A percentile compares a stretch with the other conserved stretches of the same genome.
phyloP scores from a whole-genome alignment of 2,113 vertebrate genomes.

The Carlito syrichta region DNA sequence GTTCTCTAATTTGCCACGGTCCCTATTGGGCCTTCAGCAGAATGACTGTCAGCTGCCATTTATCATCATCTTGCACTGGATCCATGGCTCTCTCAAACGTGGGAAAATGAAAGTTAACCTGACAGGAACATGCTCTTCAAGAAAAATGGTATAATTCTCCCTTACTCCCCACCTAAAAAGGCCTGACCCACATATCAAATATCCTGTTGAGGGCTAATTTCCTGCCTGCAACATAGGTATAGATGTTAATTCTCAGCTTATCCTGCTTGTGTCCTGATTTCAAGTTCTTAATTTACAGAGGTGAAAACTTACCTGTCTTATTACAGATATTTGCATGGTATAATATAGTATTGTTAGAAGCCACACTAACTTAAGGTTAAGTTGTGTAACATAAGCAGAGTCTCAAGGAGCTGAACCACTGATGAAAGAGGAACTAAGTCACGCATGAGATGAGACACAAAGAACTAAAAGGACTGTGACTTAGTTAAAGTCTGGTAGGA shows the following conservation, averaged over 20 bases:
- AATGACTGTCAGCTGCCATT: background rate
- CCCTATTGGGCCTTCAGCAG: background rate
- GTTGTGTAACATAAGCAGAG: background rate
- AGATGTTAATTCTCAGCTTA: background rate
- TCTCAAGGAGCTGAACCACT: constrained; percentile 5
- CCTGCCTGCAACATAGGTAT: background rate
- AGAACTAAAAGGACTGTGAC: constrained; percentile 13
- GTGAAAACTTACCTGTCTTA: background rate
- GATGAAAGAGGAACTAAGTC: constrained; percentile 53
- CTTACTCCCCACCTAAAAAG: background rate
- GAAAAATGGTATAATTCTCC: background rate
- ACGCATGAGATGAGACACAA: background rate
- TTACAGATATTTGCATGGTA: background rate
- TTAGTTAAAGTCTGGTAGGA: background rate
- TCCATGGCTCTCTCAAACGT: background rate
- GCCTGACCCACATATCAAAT: background rate
- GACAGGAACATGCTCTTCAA: constrained; percentile 26
- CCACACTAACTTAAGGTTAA: background rate
- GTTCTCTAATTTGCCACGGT: background rate
- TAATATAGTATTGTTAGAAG: background rate
- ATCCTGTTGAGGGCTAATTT: background rate
- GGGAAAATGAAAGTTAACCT: constrained; percentile 33
- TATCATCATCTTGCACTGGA: background rate
- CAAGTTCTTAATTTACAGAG: background rate
- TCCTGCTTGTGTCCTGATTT: background rate